phyloP scores from a whole-genome alignment of 2,797 vertebrate species.

The Heteromormyrus szaboi region DNA sequence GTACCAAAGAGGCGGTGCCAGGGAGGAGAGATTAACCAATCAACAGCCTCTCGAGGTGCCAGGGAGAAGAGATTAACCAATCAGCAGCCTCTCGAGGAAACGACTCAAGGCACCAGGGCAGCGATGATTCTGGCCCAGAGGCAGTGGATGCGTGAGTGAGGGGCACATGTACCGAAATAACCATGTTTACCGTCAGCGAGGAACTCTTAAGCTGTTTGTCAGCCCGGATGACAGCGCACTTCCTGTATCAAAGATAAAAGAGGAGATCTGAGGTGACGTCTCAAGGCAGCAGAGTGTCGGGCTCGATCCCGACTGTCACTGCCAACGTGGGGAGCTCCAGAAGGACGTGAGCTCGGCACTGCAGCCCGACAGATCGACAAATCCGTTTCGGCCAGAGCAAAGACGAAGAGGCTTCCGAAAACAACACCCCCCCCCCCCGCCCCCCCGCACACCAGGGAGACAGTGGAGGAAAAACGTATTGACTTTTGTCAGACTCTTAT shows the following conservation, averaged over 20 bases:
- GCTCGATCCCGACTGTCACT: neutral
- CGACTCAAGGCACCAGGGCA: neutral
- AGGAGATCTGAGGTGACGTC: neutral
- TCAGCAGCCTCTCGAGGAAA: neutral
- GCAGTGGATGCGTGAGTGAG: neutral
- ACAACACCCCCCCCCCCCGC: neutral
- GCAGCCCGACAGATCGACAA: neutral
- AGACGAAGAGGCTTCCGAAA: neutral
- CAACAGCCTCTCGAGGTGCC: neutral
- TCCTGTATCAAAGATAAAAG: neutral
- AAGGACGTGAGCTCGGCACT: neutral
- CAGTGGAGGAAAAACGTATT: neutral
- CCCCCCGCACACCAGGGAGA: neutral
- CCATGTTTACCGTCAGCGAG: neutral
- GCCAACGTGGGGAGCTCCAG: neutral
- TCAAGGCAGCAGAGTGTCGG: neutral
- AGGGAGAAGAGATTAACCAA: neutral
- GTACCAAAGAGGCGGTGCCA: neutral
- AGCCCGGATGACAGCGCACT: neutral
- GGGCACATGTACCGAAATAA: neutral
- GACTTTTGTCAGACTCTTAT: neutral
- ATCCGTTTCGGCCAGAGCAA: neutral
- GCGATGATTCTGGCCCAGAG: neutral
- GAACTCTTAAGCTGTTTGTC: neutral
- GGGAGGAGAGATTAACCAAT: neutral